Percentiles rank a stretch among this genome's conserved stretches.
Evolutionary conservation across 2,113 vertebrate genomes (phyloP).

Genomic region (Rhynchomys soricoides): DNA sequence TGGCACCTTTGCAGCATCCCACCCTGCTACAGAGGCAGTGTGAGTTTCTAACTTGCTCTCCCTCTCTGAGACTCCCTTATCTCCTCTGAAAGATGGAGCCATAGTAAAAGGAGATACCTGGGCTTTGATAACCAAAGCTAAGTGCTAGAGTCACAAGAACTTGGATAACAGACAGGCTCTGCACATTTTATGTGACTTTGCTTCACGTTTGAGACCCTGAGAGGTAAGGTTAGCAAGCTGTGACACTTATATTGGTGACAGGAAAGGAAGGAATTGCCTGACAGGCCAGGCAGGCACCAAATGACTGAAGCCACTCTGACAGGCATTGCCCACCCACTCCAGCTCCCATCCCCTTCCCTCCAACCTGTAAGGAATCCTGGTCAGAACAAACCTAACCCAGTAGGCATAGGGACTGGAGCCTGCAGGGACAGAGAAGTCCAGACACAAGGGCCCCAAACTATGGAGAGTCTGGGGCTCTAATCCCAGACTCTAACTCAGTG

Average conservation of each 20-base stretch:
- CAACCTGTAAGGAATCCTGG: not conserved
- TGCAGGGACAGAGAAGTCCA: not conserved
- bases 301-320: not conserved
- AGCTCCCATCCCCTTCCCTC: too few species aligned
- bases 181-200: conserved; percentile 17
- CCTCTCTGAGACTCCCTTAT: not conserved
- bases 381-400: not conserved
- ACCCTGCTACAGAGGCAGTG: not conserved
- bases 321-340: not conserved
- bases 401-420: not conserved
- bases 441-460: not conserved
- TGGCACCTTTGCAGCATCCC: not conserved
- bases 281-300: not conserved
- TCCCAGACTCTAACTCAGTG: not conserved
- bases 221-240: not conserved
- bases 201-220: not conserved
- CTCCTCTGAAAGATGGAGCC: not conserved
- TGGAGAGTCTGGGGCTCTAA: not conserved
- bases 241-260: not conserved
- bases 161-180: not conserved
- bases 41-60: not conserved
- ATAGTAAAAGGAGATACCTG: fast-evolving
- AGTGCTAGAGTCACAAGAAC: not conserved
- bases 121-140: not conserved
- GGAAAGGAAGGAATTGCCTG: not conserved